Conservation (phyloP, 2,888 invertebrate genomes). For the Amphipoea lucens region DNA sequence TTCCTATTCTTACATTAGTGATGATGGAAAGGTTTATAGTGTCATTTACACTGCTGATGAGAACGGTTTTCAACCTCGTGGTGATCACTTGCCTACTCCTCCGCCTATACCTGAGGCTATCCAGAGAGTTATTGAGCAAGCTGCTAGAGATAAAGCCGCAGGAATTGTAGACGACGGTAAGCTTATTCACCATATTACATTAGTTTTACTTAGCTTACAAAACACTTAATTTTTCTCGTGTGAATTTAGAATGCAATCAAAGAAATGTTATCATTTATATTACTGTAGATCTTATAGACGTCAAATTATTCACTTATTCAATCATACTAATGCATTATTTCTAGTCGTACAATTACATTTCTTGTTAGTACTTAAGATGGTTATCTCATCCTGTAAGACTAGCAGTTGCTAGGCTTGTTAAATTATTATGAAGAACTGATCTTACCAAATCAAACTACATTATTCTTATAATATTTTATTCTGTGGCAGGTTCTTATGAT, state of each 20-base stretch:
- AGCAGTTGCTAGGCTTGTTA: neutral
- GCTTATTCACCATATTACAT: neutral
- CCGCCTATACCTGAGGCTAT: constrained; percentile 85
- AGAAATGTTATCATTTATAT: constrained; percentile 16
- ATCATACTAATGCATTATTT: constrained; percentile 32
- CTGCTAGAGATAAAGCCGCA: constrained; percentile 74
- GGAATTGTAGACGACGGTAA: constrained; percentile 83
- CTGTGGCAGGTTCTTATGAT: constrained; percentile 80
- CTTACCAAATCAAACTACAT: neutral
- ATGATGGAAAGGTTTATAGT: constrained; percentile 83
- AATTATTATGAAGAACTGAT: neutral
- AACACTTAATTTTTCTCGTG: constrained; percentile 6
- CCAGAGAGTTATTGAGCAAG: constrained; percentile 80
- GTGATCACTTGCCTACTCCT: constrained; percentile 85
- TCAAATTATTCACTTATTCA: constrained; percentile 30
- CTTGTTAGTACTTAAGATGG: constrained; percentile 11
- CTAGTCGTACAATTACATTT: constrained; percentile 8
- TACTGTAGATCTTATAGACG: constrained; percentile 1
- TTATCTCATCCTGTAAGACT: constrained; percentile 6
- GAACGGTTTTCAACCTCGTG: constrained; percentile 82
- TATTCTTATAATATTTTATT: neutral
- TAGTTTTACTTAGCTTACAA: neutral
- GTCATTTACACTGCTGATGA: constrained; percentile 84
- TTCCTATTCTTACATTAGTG: constrained; percentile 83
- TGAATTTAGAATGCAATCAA: constrained; percentile 22